Evolutionary conservation across 2,888 invertebrate genomes (phyloP), one percentile per base, ranked within the genome.

Genomic region (Scaptomyza polygonia): DNA sequence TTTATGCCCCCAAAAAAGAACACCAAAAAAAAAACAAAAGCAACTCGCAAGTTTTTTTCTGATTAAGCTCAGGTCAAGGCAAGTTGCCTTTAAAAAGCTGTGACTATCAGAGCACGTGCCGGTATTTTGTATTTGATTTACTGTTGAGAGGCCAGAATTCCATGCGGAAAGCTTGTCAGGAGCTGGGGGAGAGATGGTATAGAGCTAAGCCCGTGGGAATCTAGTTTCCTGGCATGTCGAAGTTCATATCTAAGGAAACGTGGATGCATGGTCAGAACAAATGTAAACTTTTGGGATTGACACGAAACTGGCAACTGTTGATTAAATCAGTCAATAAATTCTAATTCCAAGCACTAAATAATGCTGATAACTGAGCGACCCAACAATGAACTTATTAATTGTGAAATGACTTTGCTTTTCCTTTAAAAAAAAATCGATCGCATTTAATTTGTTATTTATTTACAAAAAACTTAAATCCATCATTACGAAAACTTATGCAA

Each of bases 61-160:
- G 58, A 42, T 78, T 75, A 75, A 61, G 64, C 55, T 56, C 32
- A 53, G 65, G 71, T 65, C 65, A 75, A 56, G 52, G 43, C 42
- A 56, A 51, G 45, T 34, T 40, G 55, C 16, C 34, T 18, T 18
- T 7, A 40, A 47, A 42, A 62, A 44, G 30, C 52, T 29, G 21
- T 49, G 77, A 65, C 76, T 79, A 65, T 49, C 58, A 21, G 21
- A 45, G 80, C 80, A 86, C 80, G 84, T 80, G 80, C 86, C 59
- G 73, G 67, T 73, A 66, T 80, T 80, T 86, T 86, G 81, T 84
- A 84, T 80, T 86, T 86, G 80, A 80, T 80, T 83, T 86, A 80
- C 81, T 80, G 87, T 52, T 65, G 61, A 59, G 66, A 59, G 74
- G 56, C 63, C 43, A 63, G 75, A 72, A 72, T 72, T 72, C 59